Evolutionary conservation across 2,797 vertebrate species (phyloP), one percentile per base, ranked within the genome.

Genomic region (Pseudochirops corinnae): DNA sequence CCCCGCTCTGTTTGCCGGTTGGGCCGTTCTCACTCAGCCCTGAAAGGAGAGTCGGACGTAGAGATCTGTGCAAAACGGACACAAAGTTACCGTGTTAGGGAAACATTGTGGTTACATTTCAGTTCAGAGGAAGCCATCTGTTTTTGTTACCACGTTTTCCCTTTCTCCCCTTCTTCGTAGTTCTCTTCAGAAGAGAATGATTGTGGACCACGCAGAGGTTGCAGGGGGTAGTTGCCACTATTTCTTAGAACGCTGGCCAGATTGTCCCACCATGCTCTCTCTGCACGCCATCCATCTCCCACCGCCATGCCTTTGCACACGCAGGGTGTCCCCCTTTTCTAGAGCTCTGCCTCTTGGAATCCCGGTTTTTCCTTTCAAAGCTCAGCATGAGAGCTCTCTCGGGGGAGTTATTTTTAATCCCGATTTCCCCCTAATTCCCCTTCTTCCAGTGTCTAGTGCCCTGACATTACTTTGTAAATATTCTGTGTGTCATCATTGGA

Each of bases 191-290:
- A 39, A 24, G 67, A 74, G 18, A 74, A 39, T 39, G 67, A 39
- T 39, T 0, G 6, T 3, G 39, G n/a, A 39, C 2, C 6, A 21
- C n/a, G 9, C 1, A 0, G 6, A 67, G 16, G 14, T n/a, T 18
- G 18, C 33, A 18, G 33, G 62, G 62, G 14, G 62, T n/a, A 67
- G n/a, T 33, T 21, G 6, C n/a, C n/a, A 18, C n/a, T 39, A 10
- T 74, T 74, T 74, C 67, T 39, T 24, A 74, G 18, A 2, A 55
- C 55, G 13, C 5, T 5, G n/a, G 33, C 13, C 31, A 62, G 33
- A n/a, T 7, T 67, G 62, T 7, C 16, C 12, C 5, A 18, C 5
- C 5, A 1, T 7, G 5, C 18, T 67, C 5, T 31, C 62, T 18
- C 33, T 46, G n/a, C 16, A 1, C 0, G 67, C 21, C 21, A 39